Percentiles rank a stretch among this genome's conserved stretches.
phyloP scores from a whole-genome alignment of 2,888 invertebrate species.

The Eupithecia exiguata region DNA sequence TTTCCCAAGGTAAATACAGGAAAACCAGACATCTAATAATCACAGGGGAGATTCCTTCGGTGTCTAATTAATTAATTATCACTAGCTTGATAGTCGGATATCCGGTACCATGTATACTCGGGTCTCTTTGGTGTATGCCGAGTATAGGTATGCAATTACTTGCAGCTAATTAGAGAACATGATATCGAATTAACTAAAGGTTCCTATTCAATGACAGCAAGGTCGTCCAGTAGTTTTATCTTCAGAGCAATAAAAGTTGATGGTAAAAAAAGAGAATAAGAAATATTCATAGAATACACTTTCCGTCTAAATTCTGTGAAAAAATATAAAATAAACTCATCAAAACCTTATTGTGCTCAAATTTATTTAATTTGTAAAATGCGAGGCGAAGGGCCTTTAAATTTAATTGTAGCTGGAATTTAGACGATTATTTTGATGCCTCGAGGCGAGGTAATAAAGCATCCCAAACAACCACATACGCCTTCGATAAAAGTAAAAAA shows the following conservation, averaged over 20 bases:
- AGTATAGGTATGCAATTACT: background rate
- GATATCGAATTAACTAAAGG: background rate
- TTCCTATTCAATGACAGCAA: background rate
- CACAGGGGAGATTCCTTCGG: background rate
- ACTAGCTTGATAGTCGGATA: background rate
- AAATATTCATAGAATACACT: background rate
- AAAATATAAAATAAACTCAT: background rate
- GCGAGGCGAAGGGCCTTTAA: background rate
- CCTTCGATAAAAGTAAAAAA: no score
- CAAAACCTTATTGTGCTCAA: background rate
- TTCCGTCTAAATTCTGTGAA: background rate
- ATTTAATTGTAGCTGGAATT: background rate
- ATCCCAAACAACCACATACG: background rate
- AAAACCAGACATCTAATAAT: constrained; percentile 2
- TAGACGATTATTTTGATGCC: background rate
- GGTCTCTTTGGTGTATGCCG: background rate
- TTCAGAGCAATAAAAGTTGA: background rate
- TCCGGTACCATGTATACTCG: background rate
- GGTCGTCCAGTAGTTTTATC: background rate
- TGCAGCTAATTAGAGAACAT: background rate
- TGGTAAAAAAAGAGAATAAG: background rate
- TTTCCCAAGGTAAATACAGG: background rate
- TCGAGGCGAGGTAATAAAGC: background rate
- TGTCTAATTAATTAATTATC: constrained; percentile 1
- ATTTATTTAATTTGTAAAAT: background rate